These are phyloP conservation scores for Kradibia gibbosae DNA, from an alignment of 1,140 invertebrate genomes.

Conservation along the genomic window DNA sequence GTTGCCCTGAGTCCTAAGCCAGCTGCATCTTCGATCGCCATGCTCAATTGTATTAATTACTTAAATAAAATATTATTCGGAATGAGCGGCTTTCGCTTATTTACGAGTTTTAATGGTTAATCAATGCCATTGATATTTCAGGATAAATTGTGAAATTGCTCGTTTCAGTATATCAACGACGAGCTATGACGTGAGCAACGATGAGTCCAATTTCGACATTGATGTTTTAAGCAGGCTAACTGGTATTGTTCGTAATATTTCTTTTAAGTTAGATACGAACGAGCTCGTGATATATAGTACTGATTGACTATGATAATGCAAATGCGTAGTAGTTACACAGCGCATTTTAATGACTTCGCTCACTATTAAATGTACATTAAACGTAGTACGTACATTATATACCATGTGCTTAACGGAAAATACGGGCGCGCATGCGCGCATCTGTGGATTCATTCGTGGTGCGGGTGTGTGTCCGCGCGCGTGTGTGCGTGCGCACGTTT, in stretches of 20 bases:
- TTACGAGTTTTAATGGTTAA: neutral
- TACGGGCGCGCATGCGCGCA: neutral
- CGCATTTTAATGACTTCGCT: neutral
- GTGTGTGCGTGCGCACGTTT: too few species aligned
- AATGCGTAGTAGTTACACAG: neutral
- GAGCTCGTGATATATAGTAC: neutral
- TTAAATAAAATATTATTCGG: too few species aligned
- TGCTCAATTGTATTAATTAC: too few species aligned
- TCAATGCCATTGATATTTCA: neutral
- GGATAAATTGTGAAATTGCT: conserved; percentile 8
- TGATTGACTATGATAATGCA: conserved; percentile 3
- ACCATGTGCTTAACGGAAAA: neutral
- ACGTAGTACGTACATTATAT: neutral
- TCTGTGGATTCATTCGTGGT: too few species aligned
- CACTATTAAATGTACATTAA: neutral
- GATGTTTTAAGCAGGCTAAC: neutral
- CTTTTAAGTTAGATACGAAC: conserved; percentile 5
- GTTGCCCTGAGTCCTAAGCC: too few species aligned
- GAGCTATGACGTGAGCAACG: neutral
- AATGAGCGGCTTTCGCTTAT: neutral
- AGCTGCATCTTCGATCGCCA: too few species aligned
- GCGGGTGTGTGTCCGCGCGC: too few species aligned
- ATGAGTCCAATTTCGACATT: conserved; percentile 11
- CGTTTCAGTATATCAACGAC: neutral
- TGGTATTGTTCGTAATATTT: neutral